Evolutionary conservation across 2,888 invertebrate genomes (phyloP).

Genomic region (Sipha maydis): DNA sequence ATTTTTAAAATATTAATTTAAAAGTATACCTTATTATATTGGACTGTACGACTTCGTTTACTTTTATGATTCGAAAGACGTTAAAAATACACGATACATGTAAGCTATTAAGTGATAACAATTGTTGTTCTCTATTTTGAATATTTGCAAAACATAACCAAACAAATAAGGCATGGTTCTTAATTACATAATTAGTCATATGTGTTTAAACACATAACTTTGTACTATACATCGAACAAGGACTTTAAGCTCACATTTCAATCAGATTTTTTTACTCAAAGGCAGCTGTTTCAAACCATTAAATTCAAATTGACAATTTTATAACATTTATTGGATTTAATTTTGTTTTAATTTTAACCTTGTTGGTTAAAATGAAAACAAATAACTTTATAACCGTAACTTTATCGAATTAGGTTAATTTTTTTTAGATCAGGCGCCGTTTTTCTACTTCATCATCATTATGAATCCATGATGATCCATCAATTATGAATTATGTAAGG

Average conservation of each 20-base stretch:
- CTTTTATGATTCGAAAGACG: neutral
- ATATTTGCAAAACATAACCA: neutral
- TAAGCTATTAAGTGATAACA: neutral
- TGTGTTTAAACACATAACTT: conserved; percentile 33
- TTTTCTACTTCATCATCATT: neutral
- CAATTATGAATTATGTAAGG: neutral
- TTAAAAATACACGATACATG: neutral
- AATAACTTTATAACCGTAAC: neutral
- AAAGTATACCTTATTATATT: neutral
- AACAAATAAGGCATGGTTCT: neutral
- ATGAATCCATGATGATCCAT: neutral
- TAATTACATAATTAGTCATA: conserved; percentile 39
- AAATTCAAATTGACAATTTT: neutral
- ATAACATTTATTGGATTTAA: neutral
- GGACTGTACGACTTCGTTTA: neutral
- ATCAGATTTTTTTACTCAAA: neutral
- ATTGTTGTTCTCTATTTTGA: neutral
- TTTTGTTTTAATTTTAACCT: neutral
- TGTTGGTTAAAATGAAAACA: too few species aligned
- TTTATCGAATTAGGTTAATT: neutral
- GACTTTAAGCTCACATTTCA: neutral
- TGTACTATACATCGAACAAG: neutral
- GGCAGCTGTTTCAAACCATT: neutral
- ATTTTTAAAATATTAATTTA: too few species aligned
- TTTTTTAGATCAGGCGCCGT: neutral